Evolutionary conservation across 1,140 invertebrate species (phyloP), one percentile per base, ranked within the genome.

Genomic region (Bacillus rossius): DNA sequence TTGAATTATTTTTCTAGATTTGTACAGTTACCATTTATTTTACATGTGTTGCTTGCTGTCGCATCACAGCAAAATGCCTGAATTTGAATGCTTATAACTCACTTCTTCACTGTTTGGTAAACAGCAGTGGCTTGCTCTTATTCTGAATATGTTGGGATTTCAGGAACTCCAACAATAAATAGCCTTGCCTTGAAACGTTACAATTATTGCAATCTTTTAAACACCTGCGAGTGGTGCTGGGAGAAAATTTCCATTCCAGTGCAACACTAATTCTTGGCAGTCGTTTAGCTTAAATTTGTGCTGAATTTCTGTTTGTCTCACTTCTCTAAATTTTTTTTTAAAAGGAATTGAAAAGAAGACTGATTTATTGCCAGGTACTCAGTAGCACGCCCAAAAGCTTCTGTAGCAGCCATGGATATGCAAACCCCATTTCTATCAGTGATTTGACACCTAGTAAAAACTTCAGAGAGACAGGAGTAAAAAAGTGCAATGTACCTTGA

Each of bases 61-160:
- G 65, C 68, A 54, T 69, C 67, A 42, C 65, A 69, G 41, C 61
- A 68, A 41, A 68, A 16, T 16, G 48, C 57, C 54, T 63, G 60
- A 8, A 69, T 26, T n/a, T 42, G 20, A 20, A 54, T 23, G 16
- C 17, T 57, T 29, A 67, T 4, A 54, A 57, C 50, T 65, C 63
- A 68, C 16, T 64, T 57, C 23, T 58, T 20, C 0, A 67, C 8
- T 10, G 43, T 40, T 13, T 51, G 45, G 25, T 26, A 40, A 37
- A 54, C 51, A 50, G 48, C 48, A 40, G 48, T 43, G 53, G 53
- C 7, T 49, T 8, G 40, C 53, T 55, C 20, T 55, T 55, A 40
- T 38, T 43, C 41, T 47, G 26, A 53, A 53, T 29, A 38, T 53
- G 51, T 53, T 53, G 51, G 8, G 51, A 47, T 53, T 37, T 55